A percentile compares a stretch with the other conserved stretches of the same genome.
Evolutionary conservation across 2,113 vertebrate genomes (phyloP).

Genomic region (Peromyscus leucopus): DNA sequence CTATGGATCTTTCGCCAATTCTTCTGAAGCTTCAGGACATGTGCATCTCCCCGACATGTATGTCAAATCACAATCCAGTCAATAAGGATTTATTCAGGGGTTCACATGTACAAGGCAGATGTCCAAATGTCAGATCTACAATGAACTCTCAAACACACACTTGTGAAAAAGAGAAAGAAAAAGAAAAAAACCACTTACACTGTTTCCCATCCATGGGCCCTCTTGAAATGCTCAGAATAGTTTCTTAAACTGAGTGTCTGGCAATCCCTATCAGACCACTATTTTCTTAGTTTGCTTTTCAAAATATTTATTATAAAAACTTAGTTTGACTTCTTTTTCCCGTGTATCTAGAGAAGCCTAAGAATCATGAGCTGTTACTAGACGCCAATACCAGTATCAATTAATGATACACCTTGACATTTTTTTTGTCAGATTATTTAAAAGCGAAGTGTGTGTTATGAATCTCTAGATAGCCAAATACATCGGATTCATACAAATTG

Average conservation of each 20-base stretch:
- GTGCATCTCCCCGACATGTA: background rate
- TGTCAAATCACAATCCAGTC: background rate
- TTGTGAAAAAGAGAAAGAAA: background rate
- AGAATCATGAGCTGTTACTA: background rate
- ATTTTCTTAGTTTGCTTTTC: background rate
- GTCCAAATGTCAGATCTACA: background rate
- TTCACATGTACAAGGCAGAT: background rate
- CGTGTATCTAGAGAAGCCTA: background rate
- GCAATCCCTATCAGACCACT: background rate
- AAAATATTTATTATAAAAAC: constrained; percentile 56
- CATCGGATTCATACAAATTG: background rate
- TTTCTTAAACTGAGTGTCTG: background rate
- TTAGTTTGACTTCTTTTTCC: background rate
- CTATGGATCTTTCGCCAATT: background rate
- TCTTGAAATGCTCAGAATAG: background rate
- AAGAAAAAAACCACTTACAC: background rate
- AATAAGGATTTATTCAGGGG: background rate
- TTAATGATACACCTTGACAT: background rate
- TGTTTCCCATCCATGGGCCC: constrained; percentile 12
- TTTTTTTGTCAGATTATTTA: background rate
- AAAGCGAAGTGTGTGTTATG: background rate
- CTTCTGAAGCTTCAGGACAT: background rate
- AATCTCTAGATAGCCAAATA: background rate
- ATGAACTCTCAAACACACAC: background rate
- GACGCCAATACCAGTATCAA: background rate